Evolutionary conservation across 2,113 vertebrate species (phyloP), one percentile per base, ranked within the genome.

Genomic region (Channa maculata): DNA sequence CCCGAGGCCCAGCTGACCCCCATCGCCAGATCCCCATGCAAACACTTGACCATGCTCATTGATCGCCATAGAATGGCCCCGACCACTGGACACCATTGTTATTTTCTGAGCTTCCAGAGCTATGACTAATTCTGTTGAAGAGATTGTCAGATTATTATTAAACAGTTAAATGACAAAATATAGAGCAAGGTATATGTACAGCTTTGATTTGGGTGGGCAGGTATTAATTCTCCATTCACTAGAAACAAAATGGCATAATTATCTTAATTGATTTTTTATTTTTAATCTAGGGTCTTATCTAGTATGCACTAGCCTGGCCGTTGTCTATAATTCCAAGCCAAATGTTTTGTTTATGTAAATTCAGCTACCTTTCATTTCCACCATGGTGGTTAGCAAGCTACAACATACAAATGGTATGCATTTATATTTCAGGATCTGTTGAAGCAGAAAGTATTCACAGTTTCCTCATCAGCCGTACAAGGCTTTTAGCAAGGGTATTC

Each of bases 31-130:
- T 0, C 98, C 98, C 98, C 98, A 99, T 37, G 97, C 95, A 83
- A 97, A 99, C 70, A 99, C 95, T 69, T 97, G 97, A 58, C 98
- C 98, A 79, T 94, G 95, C 82, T 96, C 96, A 0, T 94, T 99
- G 68, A 99, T 93, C 0, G 96, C 98, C 90, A 99, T 77, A 0
- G 92, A 97, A 86, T 99, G 96, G 4, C 95, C 94, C 80, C 93
- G 93, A 12, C 98, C 97, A 6, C 98, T 97, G 0, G 97, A 95
- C 77, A 98, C 95, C 0, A 93, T 95, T 5, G 94, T 87, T 0
- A 99, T 98, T 81, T 96, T 96, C 91, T 99, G 95, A 50, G 96
- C 95, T 0, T 97, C 95, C 91, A 99, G 88, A 12, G 96, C 94
- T 54, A 88, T 94, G 0, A 99, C 96, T 85, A 95, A 93, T 85